Conservation (phyloP, 2,113 vertebrate genomes). For the Arenaria interpres region DNA sequence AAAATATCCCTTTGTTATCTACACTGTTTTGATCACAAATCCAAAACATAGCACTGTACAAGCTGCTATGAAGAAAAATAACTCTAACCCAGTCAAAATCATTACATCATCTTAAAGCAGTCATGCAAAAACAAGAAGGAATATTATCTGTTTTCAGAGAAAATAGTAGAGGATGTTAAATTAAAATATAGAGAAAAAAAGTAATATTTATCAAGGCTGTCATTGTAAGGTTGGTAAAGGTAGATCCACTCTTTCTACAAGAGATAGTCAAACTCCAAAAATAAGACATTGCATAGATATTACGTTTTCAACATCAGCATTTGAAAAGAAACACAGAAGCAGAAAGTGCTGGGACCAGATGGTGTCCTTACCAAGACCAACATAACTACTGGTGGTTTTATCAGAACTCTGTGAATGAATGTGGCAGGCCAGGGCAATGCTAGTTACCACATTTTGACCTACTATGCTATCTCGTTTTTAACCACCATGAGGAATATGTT, state of each 20-base stretch:
- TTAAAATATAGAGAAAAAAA: neutral
- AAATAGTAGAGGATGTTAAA: neutral
- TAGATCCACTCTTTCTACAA: neutral
- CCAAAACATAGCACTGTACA: neutral
- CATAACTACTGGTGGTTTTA: neutral
- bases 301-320: neutral
- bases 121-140: neutral
- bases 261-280: neutral
- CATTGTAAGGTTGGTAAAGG: neutral
- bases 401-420: neutral
- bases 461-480: neutral
- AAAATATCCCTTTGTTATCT: neutral
- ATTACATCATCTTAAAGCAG: neutral
- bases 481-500: neutral
- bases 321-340: neutral
- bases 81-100: neutral
- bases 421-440: neutral
- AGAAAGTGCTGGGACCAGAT: neutral
- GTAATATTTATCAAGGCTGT: neutral
- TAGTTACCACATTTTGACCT: neutral
- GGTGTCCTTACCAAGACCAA: neutral
- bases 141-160: neutral
- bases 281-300: neutral
- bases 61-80: neutral
- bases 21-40: neutral